These are phyloP conservation scores for Prinia subflava DNA, from an alignment of 2,113 vertebrate genomes.

Conservation along the genomic window DNA sequence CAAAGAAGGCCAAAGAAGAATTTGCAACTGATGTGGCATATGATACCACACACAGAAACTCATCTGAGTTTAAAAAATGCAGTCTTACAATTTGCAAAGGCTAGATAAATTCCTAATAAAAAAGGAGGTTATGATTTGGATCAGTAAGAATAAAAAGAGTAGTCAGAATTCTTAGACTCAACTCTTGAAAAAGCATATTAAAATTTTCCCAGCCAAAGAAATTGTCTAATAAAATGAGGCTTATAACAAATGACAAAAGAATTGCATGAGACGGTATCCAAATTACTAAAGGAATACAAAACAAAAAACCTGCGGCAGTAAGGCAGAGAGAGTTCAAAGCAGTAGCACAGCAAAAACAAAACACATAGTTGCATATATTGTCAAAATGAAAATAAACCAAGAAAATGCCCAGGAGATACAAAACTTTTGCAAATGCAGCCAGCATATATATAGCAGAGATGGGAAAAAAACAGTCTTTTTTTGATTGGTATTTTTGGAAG, in stretches of 20 bases:
- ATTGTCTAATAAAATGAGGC: neutral
- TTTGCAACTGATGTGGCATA: neutral
- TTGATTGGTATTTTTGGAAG: neutral
- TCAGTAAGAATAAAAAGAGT: neutral
- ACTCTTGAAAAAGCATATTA: neutral
- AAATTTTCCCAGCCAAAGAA: neutral
- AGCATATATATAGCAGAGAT: neutral
- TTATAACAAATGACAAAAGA: neutral
- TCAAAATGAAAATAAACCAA: constrained; percentile 37
- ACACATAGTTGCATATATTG: neutral
- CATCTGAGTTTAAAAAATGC: neutral
- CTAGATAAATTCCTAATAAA: neutral
- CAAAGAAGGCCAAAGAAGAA: neutral
- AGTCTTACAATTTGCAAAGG: neutral
- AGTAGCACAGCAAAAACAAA: constrained; percentile 7
- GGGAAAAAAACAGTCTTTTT: neutral
- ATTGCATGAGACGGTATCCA: neutral
- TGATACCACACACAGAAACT: neutral
- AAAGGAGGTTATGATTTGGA: neutral
- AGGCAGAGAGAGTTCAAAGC: constrained; percentile 5
- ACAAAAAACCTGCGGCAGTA: neutral
- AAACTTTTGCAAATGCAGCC: neutral
- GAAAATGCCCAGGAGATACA: neutral
- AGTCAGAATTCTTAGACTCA: neutral
- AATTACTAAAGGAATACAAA: neutral